Base-by-base conservation (phyloP, 1,140 invertebrate species). In the Eciton burchellii region DNA sequence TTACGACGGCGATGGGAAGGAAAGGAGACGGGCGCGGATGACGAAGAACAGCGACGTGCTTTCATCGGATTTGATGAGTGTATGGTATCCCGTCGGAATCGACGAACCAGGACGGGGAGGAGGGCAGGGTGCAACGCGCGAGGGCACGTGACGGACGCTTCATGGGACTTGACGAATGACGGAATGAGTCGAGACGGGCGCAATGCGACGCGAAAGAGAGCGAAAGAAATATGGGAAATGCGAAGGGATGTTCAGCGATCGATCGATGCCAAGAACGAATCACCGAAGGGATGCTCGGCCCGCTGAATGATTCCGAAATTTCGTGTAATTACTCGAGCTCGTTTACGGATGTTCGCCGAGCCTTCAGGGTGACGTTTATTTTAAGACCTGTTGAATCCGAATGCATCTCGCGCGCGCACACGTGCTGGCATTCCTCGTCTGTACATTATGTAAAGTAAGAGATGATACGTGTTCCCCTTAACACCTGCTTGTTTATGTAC, bases 61-160 rank as follows among this genome's bases (percentile, higher is more conserved):
- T 79, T 68, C 74, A 70, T 70, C 35, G 63, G 49, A 70, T 79
- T 70, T 79, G 74, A 79, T 79, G 74, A 79, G 57, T 62, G 26
- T 63, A 74, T 57, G 72, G 35, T 79, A 79, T 70, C 74, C 56
- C 63, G 47, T 35, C 41, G 47, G 41, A 70, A 79, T 79, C 52
- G 63, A 77, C 49, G 47, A 66, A 19, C 26, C 43, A 14, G n/a
- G 19, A 26, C 4, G 12, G 12, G 4, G 14, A 43, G 41, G 56
- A 56, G 8, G 12, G 8, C 47, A 12, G 9, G 16, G 19, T 35
- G 35, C 35, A 6, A 35, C 35, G 35, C 35, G 45, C 19, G 49
- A 19, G 26, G 0, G 29, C 6, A 11, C 43, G 62, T 47, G 54
- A 57, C 74, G 21, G 16, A 70, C 8, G 63, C 12, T 45, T n/a